phyloP scores from a whole-genome alignment of 2,113 vertebrate species.

The Henicopernis longicauda region DNA sequence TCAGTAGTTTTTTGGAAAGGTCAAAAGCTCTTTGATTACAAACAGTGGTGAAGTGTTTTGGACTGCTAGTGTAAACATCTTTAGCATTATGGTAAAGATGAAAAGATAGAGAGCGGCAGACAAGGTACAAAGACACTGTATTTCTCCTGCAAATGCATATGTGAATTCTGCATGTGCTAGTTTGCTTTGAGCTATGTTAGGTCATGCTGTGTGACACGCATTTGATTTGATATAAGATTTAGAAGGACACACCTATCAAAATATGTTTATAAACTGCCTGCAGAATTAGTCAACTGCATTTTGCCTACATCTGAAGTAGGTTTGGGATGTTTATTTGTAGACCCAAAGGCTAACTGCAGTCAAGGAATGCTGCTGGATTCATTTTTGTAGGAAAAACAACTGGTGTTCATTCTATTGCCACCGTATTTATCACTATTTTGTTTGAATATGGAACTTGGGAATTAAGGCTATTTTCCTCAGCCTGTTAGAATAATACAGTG shows the following conservation, averaged over 20 bases:
- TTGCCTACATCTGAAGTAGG: neutral
- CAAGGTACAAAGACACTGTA: neutral
- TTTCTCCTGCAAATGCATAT: neutral
- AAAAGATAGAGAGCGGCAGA: neutral
- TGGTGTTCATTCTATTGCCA: neutral
- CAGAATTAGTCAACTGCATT: conserved; percentile 34
- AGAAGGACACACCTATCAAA: conserved; percentile 52
- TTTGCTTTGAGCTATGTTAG: conserved; percentile 44
- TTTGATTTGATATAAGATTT: conserved; percentile 25
- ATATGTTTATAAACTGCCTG: conserved; percentile 8
- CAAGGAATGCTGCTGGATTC: neutral
- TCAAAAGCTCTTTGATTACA: neutral
- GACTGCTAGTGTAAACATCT: neutral
- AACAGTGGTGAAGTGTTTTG: neutral
- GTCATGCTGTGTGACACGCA: neutral
- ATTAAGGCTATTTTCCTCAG: neutral
- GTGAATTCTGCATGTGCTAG: conserved; percentile 22
- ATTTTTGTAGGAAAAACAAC: neutral
- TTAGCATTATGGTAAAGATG: neutral
- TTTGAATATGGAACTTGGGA: neutral
- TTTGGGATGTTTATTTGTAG: neutral
- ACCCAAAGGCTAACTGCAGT: neutral
- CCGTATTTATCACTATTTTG: neutral
- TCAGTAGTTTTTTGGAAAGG: neutral
- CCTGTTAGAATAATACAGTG: neutral